phyloP scores from a whole-genome alignment of 2,888 invertebrate genomes.

The Acanthococcus lagerstroemiae region DNA sequence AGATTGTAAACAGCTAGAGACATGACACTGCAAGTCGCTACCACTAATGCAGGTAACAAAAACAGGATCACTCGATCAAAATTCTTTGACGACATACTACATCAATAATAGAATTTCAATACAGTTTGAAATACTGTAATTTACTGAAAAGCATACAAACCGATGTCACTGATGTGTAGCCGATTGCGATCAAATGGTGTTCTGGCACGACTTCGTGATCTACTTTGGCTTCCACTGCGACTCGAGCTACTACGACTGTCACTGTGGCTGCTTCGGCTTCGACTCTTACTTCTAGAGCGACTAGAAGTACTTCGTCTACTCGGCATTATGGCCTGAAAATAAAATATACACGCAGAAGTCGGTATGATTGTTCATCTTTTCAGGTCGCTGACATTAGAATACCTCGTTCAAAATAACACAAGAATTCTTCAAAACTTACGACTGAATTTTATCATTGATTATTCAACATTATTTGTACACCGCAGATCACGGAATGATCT shows the following conservation, averaged over 20 bases:
- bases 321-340: conserved; percentile 16
- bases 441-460: too few relatives aligned
- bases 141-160: conserved; percentile 13
- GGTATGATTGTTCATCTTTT: too few relatives aligned
- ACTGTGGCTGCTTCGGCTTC: conserved; percentile 29
- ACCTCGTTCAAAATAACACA: too few relatives aligned
- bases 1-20: too few relatives aligned
- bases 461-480: too few relatives aligned
- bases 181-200: conserved; percentile 34
- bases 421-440: too few relatives aligned
- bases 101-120: neutral
- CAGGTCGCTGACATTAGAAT: too few relatives aligned
- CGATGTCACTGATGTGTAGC: conserved; percentile 34
- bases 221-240: conserved; percentile 30
- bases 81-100: too few relatives aligned
- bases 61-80: neutral
- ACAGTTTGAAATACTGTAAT: neutral
- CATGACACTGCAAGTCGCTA: neutral
- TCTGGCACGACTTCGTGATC: conserved; percentile 30
- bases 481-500: too few relatives aligned
- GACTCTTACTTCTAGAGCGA: conserved; percentile 34
- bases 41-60: too few relatives aligned
- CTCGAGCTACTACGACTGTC: conserved; percentile 31
- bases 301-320: conserved; percentile 29
- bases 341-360: too few relatives aligned